Evolutionary conservation across 2,888 invertebrate genomes (phyloP), one percentile per base, ranked within the genome.

Genomic region (Xanthorhoe designata): DNA sequence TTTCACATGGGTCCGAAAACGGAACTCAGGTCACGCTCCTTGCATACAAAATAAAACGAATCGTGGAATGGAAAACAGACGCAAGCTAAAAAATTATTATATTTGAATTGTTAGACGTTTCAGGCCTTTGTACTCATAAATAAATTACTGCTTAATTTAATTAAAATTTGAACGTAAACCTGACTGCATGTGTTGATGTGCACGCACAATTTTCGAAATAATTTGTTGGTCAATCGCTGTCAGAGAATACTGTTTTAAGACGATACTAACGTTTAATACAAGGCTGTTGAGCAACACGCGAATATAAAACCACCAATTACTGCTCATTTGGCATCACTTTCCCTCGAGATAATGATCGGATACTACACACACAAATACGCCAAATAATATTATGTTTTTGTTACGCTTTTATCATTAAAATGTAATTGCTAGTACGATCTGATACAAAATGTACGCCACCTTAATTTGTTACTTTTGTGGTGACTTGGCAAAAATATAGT

Each of bases 1-100:
- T 89, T 90, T 88, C 85, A 88, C 87, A 86, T 87, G 83, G 84
- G 82, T 80, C 86, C 86, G 78, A 86, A 87, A 88, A 87, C 89
- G 90, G 89, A 90, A 88, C 88, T 80, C 80, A 80, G 82, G 85
- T 85, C 85, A 86, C 87, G 88, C 86, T 84, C 78, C 80, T 81
- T 81, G 89, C 87, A 89, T 90, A 88, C 86, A 79, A 86, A 89
- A 82, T 65, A 65, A 68, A 78, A 76, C 66, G 62, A 66, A 74
- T 60, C 68, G 71, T 65, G 72, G 69, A 74, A 74, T 63, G 61
- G 32, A 55, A 5, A 52, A 47, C 45, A 52, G 42, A 64, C 73
- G 64, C 64, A 64, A 55, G 47, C 67, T 66, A 65, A 76, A 32
- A 76, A 72, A 73, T 54, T 63, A 54, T 56, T 63, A 54, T 60